phyloP scores from a whole-genome alignment of 2,888 invertebrate genomes.

The Sussaba pulchella region DNA sequence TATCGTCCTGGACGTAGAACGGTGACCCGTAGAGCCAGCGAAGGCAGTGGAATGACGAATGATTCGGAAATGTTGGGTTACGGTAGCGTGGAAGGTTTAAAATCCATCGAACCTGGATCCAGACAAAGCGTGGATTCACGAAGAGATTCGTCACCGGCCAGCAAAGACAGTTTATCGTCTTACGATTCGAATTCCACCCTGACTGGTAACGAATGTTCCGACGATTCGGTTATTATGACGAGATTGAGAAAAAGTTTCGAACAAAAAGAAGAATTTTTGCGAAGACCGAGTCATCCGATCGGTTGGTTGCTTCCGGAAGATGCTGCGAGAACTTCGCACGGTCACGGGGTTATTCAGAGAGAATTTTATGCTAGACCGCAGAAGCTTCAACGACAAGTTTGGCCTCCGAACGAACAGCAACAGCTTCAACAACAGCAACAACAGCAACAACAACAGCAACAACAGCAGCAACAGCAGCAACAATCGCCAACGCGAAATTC shows the following conservation, averaged over 20 bases:
- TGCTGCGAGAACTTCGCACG: slow-evolving; percentile 75
- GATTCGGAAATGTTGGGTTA: slow-evolving; percentile 78
- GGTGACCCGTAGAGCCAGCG: slow-evolving; percentile 85
- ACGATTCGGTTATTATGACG: slow-evolving; percentile 90
- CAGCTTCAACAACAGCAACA: slow-evolving; percentile 57
- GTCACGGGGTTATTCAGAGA: slow-evolving; percentile 85
- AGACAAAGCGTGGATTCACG: slow-evolving; percentile 85
- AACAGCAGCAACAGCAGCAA: too few species aligned
- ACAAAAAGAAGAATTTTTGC: slow-evolving; percentile 95
- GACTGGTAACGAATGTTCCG: slow-evolving; percentile 88
- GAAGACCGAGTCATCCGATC: slow-evolving; percentile 89
- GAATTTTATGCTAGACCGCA: slow-evolving; percentile 93
- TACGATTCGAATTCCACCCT: slow-evolving; percentile 89
- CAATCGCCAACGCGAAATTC: slow-evolving; percentile 84
- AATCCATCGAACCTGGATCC: slow-evolving; percentile 80
- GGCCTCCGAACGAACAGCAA: slow-evolving; percentile 87
- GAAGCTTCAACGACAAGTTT: slow-evolving; percentile 89
- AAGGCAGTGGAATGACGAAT: slow-evolving; percentile 83
- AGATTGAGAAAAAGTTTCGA: slow-evolving; percentile 93
- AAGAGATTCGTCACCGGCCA: slow-evolving; percentile 88
- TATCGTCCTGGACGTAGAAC: slow-evolving; percentile 77
- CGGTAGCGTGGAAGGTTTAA: slow-evolving; percentile 73
- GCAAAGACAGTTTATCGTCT: slow-evolving; percentile 89
- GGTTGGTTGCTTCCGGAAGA: slow-evolving; percentile 86
- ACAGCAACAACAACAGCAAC: slow-evolving; percentile 21